Evolutionary conservation across 2,797 vertebrate genomes (phyloP), one percentile per base, ranked within the genome.

Genomic region (Austrolebias charrua): DNA sequence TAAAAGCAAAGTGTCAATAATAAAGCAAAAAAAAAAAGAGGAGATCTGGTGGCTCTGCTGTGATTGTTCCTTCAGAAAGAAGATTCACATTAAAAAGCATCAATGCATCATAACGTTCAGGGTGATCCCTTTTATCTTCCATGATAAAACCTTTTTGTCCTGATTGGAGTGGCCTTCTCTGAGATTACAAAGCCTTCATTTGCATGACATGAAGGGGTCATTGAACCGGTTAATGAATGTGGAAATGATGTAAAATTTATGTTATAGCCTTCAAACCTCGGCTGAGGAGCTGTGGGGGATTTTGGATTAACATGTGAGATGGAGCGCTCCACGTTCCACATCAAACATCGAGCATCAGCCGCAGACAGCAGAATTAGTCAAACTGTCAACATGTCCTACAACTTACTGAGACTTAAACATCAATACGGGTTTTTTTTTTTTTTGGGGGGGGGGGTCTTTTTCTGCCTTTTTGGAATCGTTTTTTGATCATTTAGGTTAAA

Each of bases 381-480:
- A 24, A 35, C 8, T 40, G 46, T 18, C n/a, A 40, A 20, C 18
- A 14, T 13, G 5, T 55, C 19, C 11, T 48, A 13, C 44, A 18
- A 10, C 11, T 24, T 15, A 14, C 19, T 40, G 13, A n/a, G 35
- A 11, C 35, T 38, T 9, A 38, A 13, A 11, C 10, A 19, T 55
- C 38, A 42, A 11, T 60, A 38, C 47, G 56, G 54, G 1, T 43
- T 35, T 38, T 6, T 11, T 19, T 62, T 31, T 3, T 33, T 33
- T 33, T 33, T n/a, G n/a, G n/a, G n/a, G 33, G 6, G 33, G 33
- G 33, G 65, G 61, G 75, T 80, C 68, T 71, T 70, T 68, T 68
- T 76, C 29, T 40, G 35, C 35, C 42, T 46, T 62, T 57, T 61
- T 40, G 60, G 46, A 24, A 24, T 24, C 1, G 3, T 24, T 24